Percentiles rank a stretch among this genome's conserved stretches.
These are phyloP conservation scores for Oscheius sp. DNA, from an alignment of 2,888 invertebrate genomes.

Conservation along the genomic window DNA sequence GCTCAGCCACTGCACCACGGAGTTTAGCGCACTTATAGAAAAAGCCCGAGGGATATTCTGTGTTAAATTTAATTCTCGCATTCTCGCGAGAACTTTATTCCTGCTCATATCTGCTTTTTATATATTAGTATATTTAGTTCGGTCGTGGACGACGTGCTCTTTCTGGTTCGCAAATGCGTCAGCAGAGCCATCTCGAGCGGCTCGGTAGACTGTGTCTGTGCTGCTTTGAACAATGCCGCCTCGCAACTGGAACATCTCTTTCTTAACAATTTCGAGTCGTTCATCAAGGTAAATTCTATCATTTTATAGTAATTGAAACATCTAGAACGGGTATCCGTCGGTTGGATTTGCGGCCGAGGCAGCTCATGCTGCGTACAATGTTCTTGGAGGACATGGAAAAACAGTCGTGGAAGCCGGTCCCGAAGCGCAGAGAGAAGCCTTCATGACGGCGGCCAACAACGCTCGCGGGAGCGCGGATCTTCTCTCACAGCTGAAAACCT, in stretches of 20 bases:
- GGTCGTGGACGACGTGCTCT: constrained; percentile 97
- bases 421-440: constrained; percentile 68
- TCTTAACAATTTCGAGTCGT: constrained; percentile 81
- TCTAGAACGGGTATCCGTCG: constrained; percentile 66
- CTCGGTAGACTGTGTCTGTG: constrained; percentile 94
- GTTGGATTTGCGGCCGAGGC: constrained; percentile 70
- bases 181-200: constrained; percentile 90
- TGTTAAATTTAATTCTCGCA: too few relatives aligned
- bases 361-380: constrained; percentile 71
- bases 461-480: constrained; percentile 91
- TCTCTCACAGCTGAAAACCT: constrained; percentile 84
- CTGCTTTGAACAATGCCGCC: constrained; percentile 88
- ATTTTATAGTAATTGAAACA: background rate
- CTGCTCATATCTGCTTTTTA: too few relatives aligned
- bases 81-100: too few relatives aligned
- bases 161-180: constrained; percentile 93
- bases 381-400: constrained; percentile 60
- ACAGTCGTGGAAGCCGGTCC: constrained; percentile 58
- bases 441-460: constrained; percentile 87
- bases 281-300: constrained; percentile 78
- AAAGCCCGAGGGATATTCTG: too few relatives aligned
- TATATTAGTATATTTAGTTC: constrained; percentile 75
- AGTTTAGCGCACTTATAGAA: too few relatives aligned
- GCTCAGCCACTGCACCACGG: too few relatives aligned
- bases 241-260: constrained; percentile 88